Conservation (phyloP, 2,888 invertebrate species). For the Nymphalis polychloros region DNA sequence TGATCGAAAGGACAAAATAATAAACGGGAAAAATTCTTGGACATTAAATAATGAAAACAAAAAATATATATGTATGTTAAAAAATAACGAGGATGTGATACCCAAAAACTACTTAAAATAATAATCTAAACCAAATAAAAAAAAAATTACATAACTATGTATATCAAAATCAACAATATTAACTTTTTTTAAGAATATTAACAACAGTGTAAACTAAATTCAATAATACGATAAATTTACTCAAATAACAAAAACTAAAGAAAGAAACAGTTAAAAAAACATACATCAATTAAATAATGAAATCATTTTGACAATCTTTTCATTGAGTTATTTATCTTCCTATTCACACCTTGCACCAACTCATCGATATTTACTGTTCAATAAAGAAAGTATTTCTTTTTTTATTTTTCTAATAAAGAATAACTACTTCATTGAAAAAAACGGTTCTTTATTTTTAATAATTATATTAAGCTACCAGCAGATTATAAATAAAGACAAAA, state of each 20-base stretch:
- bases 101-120: no score
- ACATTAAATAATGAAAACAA: no score
- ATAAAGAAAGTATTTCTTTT: constrained; percentile 29
- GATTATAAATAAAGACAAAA: no score
- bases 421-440: neutral
- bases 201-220: neutral
- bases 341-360: constrained; percentile 58
- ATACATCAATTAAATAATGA: constrained; percentile 47
- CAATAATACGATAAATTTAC: neutral
- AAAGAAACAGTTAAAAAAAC: constrained; percentile 45
- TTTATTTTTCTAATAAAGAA: no score
- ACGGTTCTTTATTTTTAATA: neutral
- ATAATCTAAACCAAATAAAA: no score
- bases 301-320: constrained; percentile 52
- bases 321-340: constrained; percentile 58
- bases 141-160: no score
- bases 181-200: neutral
- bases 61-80: no score
- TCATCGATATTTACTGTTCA: constrained; percentile 48
- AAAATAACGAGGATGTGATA: no score
- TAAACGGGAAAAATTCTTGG: no score
- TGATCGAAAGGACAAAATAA: neutral
- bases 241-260: neutral
- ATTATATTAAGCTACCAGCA: no score
- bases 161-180: no score